Evolutionary conservation across 2,797 vertebrate species (phyloP).

Genomic region (Pagetopsis macropterus): DNA sequence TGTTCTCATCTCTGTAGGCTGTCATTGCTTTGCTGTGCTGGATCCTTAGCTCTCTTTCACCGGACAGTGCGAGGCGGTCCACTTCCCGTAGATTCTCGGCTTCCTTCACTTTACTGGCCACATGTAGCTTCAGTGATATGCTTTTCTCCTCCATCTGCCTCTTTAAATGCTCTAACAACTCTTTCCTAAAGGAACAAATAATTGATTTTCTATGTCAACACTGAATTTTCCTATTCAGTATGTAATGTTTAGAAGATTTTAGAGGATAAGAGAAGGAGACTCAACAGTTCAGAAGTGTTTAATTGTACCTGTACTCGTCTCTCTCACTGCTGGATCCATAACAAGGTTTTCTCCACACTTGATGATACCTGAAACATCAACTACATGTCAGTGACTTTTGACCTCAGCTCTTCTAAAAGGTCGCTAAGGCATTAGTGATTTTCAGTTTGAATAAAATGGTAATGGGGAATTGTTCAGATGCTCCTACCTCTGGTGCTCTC

Average conservation of each 20-base stretch:
- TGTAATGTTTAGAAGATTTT: not conserved
- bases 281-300: not conserved
- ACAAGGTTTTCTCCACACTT: constrained; percentile 80
- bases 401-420: constrained; percentile 13
- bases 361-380: constrained; percentile 73
- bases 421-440: not conserved
- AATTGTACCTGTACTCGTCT: constrained; percentile 80
- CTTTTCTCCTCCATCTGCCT: constrained; percentile 80
- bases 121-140: constrained; percentile 57
- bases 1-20: constrained; percentile 82
- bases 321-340: constrained; percentile 80
- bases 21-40: constrained; percentile 72
- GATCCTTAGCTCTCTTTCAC: constrained; percentile 66
- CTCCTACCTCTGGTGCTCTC: constrained; percentile 73
- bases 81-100: constrained; percentile 58
- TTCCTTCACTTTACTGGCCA: constrained; percentile 65
- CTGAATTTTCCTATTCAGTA: not conserved
- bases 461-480: not conserved
- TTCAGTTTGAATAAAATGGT: not conserved
- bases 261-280: not conserved
- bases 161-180: constrained; percentile 75
- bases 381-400: constrained; percentile 19
- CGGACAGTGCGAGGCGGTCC: constrained; percentile 63
- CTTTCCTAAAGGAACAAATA: constrained; percentile 62
- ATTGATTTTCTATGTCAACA: not conserved